Evolutionary conservation across 2,113 vertebrate genomes (phyloP).

Genomic region (Gobius niger): DNA sequence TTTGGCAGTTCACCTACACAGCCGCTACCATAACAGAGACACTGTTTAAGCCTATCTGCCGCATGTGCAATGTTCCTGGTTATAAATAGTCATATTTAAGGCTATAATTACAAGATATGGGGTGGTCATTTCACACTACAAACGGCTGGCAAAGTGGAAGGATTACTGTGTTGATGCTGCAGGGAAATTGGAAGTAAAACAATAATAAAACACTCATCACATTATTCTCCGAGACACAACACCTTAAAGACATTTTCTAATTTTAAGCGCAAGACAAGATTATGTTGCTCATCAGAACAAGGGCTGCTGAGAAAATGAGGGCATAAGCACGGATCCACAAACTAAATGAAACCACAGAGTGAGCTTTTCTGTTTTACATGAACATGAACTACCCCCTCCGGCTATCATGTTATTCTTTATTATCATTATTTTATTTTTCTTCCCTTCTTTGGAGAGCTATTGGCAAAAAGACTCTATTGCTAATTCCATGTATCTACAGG

Average conservation of each 20-base stretch:
- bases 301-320: background rate
- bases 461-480: no score
- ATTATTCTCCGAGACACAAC: slow-evolving; percentile 8
- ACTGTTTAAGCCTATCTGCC: background rate
- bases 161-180: slow-evolving; percentile 14
- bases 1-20: slow-evolving; percentile 6
- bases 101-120: slow-evolving; percentile 8
- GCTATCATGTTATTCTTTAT: no score
- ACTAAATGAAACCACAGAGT: background rate
- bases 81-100: background rate
- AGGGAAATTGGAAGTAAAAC: slow-evolving; percentile 7
- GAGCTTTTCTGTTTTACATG: background rate
- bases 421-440: no score
- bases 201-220: slow-evolving; percentile 9
- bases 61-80: background rate
- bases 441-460: no score
- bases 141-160: slow-evolving; percentile 5
- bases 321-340: background rate
- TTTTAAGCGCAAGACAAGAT: slow-evolving; percentile 8
- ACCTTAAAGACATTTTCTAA: slow-evolving; percentile 10
- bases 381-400: background rate
- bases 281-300: slow-evolving; percentile 8
- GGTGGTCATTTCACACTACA: slow-evolving; percentile 11
- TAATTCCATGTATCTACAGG: no score
- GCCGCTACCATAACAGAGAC: slow-evolving; percentile 4